Evolutionary conservation across 2,888 invertebrate genomes (phyloP).

Genomic region (Bellardia bayeri): DNA sequence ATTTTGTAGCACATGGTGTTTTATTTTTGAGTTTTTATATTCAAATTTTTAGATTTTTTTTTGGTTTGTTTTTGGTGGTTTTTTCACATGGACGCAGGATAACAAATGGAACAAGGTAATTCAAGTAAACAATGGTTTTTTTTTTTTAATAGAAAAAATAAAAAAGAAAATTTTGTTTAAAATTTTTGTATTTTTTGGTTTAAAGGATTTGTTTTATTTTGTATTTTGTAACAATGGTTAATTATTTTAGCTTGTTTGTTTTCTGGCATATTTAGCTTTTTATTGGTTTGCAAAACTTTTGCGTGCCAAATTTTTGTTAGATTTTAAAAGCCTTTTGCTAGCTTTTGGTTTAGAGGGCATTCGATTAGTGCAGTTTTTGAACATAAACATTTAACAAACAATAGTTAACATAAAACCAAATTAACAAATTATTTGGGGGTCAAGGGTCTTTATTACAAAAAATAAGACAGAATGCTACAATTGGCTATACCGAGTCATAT

Average conservation of each 20-base stretch:
- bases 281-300: slow-evolving; percentile 71
- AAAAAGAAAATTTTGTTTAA: slow-evolving; percentile 68
- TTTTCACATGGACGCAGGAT: slow-evolving; percentile 73
- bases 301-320: slow-evolving; percentile 68
- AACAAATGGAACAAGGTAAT: slow-evolving; percentile 73
- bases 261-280: slow-evolving; percentile 32
- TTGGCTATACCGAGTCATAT: too few species aligned
- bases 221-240: slow-evolving; percentile 63
- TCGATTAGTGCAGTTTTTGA: slow-evolving; percentile 53
- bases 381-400: slow-evolving; percentile 44
- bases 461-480: too few species aligned
- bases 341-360: slow-evolving; percentile 33
- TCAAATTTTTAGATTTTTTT: slow-evolving; percentile 27
- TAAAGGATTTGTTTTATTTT: slow-evolving; percentile 28
- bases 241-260: slow-evolving; percentile 47
- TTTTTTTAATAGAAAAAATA: slow-evolving; percentile 67
- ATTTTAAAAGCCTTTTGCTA: slow-evolving; percentile 40
- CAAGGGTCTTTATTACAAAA: not conserved
- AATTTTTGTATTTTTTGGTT: slow-evolving; percentile 55
- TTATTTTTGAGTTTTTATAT: slow-evolving; percentile 19
- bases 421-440: not conserved
- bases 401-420: not conserved
- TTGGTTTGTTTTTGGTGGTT: slow-evolving; percentile 57
- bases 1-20: slow-evolving; percentile 68
- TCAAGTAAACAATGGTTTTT: slow-evolving; percentile 72